Conservation (phyloP, 2,888 invertebrate species). For the Escarpia spicata region DNA sequence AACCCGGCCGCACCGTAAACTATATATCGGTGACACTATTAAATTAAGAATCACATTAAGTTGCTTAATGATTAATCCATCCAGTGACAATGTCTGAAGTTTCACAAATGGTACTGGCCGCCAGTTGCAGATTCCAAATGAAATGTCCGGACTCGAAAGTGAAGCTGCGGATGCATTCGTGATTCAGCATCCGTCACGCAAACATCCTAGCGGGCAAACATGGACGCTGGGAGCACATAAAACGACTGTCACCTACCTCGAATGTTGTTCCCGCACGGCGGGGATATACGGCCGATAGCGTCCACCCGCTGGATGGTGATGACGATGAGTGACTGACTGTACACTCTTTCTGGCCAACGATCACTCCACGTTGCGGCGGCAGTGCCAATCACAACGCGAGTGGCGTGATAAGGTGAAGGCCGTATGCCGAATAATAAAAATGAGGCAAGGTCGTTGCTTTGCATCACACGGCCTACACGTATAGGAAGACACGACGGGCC, state of each 20-base stretch:
- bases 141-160: background rate
- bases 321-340: slow-evolving; percentile 1
- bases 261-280: background rate
- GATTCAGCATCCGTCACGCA: background rate
- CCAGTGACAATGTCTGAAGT: background rate
- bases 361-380: slow-evolving; percentile 13
- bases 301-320: background rate
- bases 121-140: background rate
- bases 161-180: background rate
- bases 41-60: background rate
- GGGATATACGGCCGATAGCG: slow-evolving; percentile 1
- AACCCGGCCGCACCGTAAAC: background rate
- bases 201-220: background rate
- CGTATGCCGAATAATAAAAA: slow-evolving; percentile 12
- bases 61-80: background rate
- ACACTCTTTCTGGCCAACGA: background rate
- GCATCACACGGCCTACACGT: slow-evolving; percentile 16
- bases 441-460: slow-evolving; percentile 13
- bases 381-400: slow-evolving; percentile 2
- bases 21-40: background rate
- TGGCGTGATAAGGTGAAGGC: slow-evolving; percentile 13
- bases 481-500: background rate
- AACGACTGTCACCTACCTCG: background rate
- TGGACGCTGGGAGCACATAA: background rate
- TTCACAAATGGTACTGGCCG: background rate